Conservation (phyloP, 2,797 vertebrate species). For the Hephaestus fuliginosus region DNA sequence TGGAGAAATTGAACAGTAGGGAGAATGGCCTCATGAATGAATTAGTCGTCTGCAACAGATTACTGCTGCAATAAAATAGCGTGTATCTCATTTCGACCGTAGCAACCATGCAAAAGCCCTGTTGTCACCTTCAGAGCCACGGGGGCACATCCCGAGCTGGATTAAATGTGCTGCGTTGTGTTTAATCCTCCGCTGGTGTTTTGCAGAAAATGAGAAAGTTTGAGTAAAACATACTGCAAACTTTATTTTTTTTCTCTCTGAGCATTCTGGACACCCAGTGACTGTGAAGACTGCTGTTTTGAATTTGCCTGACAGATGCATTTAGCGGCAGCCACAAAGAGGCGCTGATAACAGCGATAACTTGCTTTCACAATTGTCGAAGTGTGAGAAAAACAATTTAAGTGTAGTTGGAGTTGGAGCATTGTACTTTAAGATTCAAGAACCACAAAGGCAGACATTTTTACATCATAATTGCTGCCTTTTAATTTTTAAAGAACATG, state of each 20-base stretch:
- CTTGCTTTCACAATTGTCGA: too few relatives aligned
- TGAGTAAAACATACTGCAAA: conserved; percentile 1
- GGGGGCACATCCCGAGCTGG: conserved; percentile 4
- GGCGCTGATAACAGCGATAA: too few relatives aligned
- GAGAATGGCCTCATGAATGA: conserved; percentile 78
- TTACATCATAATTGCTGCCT: too few relatives aligned
- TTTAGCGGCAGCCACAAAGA: not conserved
- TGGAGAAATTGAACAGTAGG: conserved; percentile 67
- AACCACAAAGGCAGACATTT: too few relatives aligned
- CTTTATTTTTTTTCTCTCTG: not conserved
- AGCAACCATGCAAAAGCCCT: conserved; percentile 41
- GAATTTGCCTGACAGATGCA: not conserved
- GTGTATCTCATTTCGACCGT: conserved; percentile 60
- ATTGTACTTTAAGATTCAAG: too few relatives aligned
- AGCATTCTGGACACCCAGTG: not conserved
- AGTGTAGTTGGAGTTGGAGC: too few relatives aligned
- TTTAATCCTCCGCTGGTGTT: conserved; percentile 51
- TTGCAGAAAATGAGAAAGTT: conserved; percentile 19
- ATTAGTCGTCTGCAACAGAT: conserved; percentile 80
- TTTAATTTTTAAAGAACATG: too few relatives aligned
- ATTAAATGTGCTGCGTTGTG: conserved; percentile 45
- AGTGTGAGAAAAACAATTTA: too few relatives aligned
- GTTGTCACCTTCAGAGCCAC: conserved; percentile 62
- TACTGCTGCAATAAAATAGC: conserved; percentile 73
- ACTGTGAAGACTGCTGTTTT: not conserved